These are phyloP conservation scores for Diacarnus erythraeanus DNA, from an alignment of 37 sponge, comb jelly and placozoan species.

Conservation along the genomic window DNA sequence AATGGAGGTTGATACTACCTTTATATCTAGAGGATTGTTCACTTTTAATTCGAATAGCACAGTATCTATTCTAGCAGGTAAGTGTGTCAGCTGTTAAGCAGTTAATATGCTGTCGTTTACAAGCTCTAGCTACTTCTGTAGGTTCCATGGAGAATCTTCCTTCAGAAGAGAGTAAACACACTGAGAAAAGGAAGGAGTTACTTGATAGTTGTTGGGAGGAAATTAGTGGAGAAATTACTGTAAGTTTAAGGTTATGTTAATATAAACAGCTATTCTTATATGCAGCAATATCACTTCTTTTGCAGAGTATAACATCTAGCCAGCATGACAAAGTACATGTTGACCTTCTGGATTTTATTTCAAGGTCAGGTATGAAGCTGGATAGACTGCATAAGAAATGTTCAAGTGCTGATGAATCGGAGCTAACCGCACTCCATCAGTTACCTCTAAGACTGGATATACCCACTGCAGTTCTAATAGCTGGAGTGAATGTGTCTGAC, in stretches of 20 bases:
- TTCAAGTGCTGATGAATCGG: neutral
- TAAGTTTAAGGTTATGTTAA: too few species aligned
- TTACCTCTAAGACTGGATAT: constrained; percentile 36
- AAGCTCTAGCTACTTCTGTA: neutral
- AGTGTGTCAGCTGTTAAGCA: too few species aligned
- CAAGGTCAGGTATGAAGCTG: constrained; percentile 1
- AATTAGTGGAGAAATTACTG: constrained; percentile 45
- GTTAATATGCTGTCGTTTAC: neutral
- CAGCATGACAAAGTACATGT: constrained; percentile 31
- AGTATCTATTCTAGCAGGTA: constrained; percentile 18
- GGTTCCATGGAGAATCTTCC: constrained; percentile 47
- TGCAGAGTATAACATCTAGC: constrained; percentile 24
- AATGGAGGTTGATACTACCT: neutral
- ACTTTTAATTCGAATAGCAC: neutral
- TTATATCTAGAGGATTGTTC: neutral
- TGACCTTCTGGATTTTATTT: constrained; percentile 33
- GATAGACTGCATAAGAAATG: neutral
- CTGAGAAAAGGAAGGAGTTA: constrained; percentile 10
- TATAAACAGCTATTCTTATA: neutral
- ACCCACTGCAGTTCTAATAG: constrained; percentile 47
- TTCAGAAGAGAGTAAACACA: constrained; percentile 41
- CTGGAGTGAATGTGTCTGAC: constrained; percentile 75
- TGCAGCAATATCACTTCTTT: neutral
- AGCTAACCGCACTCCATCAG: neutral
- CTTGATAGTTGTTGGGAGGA: constrained; percentile 33